A percentile compares a stretch with the other conserved stretches of the same genome.
phyloP scores from a whole-genome alignment of 2,888 invertebrate species.

The Mimachlamys varia region DNA sequence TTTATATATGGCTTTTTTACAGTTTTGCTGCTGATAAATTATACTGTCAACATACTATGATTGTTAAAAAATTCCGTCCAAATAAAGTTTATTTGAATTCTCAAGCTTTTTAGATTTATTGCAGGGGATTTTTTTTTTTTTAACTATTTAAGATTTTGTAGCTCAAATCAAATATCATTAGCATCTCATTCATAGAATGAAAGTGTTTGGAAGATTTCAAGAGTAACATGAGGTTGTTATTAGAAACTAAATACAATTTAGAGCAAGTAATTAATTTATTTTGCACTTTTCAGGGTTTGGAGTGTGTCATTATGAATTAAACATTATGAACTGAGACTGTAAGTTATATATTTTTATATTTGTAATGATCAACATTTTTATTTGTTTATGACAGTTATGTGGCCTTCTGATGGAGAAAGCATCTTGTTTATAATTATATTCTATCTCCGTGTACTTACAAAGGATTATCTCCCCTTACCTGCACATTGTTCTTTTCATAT shows the following conservation, averaged over 20 bases:
- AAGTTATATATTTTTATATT: not conserved
- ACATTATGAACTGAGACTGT: not conserved
- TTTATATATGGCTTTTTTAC: too few relatives aligned
- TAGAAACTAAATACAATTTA: too few relatives aligned
- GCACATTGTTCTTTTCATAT: not conserved
- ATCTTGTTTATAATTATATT: too few relatives aligned
- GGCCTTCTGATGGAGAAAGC: not conserved
- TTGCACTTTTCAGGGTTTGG: not conserved
- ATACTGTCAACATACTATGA: not conserved
- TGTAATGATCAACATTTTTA: not conserved
- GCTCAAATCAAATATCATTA: constrained; percentile 16
- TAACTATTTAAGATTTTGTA: not conserved
- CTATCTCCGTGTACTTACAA: not conserved
- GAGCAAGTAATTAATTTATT: too few relatives aligned
- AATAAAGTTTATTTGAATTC: not conserved
- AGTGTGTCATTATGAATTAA: not conserved
- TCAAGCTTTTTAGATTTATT: not conserved
- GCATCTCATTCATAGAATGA: not conserved
- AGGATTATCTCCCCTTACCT: not conserved
- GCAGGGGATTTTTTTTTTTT: not conserved
- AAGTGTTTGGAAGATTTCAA: not conserved
- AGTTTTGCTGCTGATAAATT: not conserved
- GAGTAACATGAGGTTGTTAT: too few relatives aligned
- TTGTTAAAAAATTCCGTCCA: constrained; percentile 10
- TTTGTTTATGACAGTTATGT: not conserved